These are phyloP conservation scores for Leptocoma aspasia DNA, from an alignment of 2,113 vertebrate genomes.

Conservation along the genomic window DNA sequence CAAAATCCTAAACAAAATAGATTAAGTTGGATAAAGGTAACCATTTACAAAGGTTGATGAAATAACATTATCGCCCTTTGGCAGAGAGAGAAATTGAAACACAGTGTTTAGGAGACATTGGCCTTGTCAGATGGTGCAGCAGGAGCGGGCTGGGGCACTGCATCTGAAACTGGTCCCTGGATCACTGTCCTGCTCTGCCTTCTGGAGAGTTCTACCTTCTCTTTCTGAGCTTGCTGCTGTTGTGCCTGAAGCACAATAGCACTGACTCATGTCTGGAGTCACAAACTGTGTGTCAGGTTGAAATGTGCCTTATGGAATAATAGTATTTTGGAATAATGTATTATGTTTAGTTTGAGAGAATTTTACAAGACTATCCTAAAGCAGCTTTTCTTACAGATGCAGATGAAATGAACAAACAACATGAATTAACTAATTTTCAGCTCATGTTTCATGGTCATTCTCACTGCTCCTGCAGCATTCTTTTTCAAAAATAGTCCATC, in stretches of 20 bases:
- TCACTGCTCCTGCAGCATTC: background rate
- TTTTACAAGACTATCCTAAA: background rate
- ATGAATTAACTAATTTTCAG: background rate
- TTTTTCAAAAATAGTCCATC: background rate
- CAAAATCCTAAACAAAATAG: conserved; percentile 14
- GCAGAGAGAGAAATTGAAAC: background rate
- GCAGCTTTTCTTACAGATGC: background rate
- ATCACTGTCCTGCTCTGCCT: background rate
- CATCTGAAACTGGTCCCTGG: background rate
- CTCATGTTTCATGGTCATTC: background rate
- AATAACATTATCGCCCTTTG: conserved; percentile 46
- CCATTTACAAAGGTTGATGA: conserved; percentile 44
- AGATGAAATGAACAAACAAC: background rate
- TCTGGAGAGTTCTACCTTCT: background rate
- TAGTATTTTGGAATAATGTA: background rate
- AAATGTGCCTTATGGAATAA: background rate
- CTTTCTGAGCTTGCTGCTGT: background rate
- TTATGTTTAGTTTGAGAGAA: background rate
- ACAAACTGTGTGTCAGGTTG: background rate
- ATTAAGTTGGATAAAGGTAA: background rate
- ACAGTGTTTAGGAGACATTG: background rate
- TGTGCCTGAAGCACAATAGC: background rate
- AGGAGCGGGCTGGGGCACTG: background rate
- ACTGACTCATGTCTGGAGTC: background rate
- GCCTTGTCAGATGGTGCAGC: background rate